These are phyloP conservation scores for Kryptolebias marmoratus DNA, from an alignment of 2,113 vertebrate species.

Conservation along the genomic window DNA sequence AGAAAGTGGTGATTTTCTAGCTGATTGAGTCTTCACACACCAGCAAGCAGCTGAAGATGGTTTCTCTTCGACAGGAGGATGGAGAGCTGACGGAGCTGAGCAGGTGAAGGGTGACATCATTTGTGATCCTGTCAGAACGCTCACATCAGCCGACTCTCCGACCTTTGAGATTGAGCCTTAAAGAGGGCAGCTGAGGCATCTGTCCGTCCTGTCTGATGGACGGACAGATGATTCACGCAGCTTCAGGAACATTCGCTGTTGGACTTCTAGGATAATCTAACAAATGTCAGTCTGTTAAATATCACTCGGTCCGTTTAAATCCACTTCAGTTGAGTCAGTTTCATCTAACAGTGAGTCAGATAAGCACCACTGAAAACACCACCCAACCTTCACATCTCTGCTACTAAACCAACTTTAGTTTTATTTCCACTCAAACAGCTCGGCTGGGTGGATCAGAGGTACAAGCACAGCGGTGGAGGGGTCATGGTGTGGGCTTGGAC, in stretches of 20 bases:
- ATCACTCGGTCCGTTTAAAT: background rate
- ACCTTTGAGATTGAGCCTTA: conserved; percentile 62
- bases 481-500: too few relatives aligned
- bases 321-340: background rate
- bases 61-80: background rate
- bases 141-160: conserved; percentile 62
- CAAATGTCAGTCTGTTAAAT: background rate
- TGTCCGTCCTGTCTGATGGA: conserved; percentile 37
- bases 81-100: conserved; percentile 1
- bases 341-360: too few relatives aligned
- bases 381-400: too few relatives aligned
- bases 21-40: conserved; percentile 45
- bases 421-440: too few relatives aligned
- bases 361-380: too few relatives aligned
- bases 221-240: conserved; percentile 40
- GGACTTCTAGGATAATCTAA: conserved; percentile 4
- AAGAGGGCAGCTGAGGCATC: conserved; percentile 37
- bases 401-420: too few relatives aligned
- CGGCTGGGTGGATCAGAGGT: too few relatives aligned
- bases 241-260: conserved; percentile 20
- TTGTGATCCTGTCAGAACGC: conserved; percentile 53
- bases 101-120: conserved; percentile 39
- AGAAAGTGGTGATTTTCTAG: conserved; percentile 21
- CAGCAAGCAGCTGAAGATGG: conserved; percentile 1
- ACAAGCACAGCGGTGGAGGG: too few relatives aligned